phyloP scores from a whole-genome alignment of 2,888 invertebrate genomes.

The Emmelina monodactyla region DNA sequence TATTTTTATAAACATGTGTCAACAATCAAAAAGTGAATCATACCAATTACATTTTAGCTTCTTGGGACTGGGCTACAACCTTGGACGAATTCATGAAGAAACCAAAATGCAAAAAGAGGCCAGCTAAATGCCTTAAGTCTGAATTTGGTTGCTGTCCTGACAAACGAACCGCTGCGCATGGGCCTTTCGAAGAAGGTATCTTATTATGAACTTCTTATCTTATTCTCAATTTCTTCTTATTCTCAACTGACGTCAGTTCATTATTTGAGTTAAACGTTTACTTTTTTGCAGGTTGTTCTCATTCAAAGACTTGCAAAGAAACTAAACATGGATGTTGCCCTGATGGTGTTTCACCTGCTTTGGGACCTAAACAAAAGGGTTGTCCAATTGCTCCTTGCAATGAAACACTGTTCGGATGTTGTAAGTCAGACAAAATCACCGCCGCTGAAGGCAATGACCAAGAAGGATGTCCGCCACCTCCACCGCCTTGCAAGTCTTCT shows the following conservation, averaged over 20 bases:
- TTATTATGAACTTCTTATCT: neutral
- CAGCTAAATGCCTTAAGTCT: slow-evolving; percentile 65
- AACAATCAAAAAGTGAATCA: slow-evolving; percentile 15
- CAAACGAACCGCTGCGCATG: slow-evolving; percentile 75
- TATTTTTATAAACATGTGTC: too few relatives aligned
- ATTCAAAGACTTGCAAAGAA: slow-evolving; percentile 74
- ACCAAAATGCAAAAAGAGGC: slow-evolving; percentile 65
- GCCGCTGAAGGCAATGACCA: slow-evolving; percentile 81
- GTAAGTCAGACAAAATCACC: slow-evolving; percentile 75
- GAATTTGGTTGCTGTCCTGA: slow-evolving; percentile 89
- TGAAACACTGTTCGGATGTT: slow-evolving; percentile 87
- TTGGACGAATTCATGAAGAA: slow-evolving; percentile 56
- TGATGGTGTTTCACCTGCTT: slow-evolving; percentile 81
- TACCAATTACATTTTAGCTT: slow-evolving; percentile 25
- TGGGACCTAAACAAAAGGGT: slow-evolving; percentile 73
- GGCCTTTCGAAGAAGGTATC: slow-evolving; percentile 79
- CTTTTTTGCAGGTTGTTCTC: slow-evolving; percentile 67
- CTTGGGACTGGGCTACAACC: slow-evolving; percentile 63
- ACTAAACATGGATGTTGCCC: slow-evolving; percentile 82
- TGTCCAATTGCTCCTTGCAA: slow-evolving; percentile 79
- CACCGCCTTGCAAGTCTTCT: slow-evolving; percentile 63
- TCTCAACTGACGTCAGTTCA: neutral
- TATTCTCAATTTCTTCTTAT: neutral
- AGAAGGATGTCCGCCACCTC: slow-evolving; percentile 82
- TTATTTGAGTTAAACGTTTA: neutral